These are phyloP conservation scores for Capitella teleta DNA, from an alignment of 1,140 invertebrate species.

Conservation along the genomic window DNA sequence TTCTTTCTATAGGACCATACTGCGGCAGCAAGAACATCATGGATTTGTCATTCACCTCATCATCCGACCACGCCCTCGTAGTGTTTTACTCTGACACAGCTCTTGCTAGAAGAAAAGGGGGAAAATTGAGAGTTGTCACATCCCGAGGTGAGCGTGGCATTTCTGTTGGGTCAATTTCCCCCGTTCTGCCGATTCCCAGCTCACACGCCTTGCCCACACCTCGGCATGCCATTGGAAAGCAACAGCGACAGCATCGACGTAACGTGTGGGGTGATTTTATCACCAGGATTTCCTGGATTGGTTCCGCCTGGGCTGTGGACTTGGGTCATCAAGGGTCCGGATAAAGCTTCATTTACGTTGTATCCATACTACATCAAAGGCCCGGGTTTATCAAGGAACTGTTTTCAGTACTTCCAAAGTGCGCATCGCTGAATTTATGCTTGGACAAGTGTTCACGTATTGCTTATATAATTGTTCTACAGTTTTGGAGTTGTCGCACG, in stretches of 20 bases:
- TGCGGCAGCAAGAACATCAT: not conserved
- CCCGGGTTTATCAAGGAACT: not conserved
- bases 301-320: constrained; percentile 1
- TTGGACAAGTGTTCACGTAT: not conserved
- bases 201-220: not conserved
- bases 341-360: not conserved
- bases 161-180: too few species aligned
- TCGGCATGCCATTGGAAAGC: too few species aligned
- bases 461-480: not conserved
- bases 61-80: not conserved
- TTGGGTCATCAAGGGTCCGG: constrained; percentile 2
- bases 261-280: constrained; percentile 2
- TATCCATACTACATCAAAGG: not conserved
- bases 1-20: not conserved
- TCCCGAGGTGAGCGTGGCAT: not conserved
- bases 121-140: not conserved
- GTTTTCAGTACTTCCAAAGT: not conserved
- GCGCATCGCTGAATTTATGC: not conserved
- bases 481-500: constrained; percentile 3
- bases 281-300: constrained; percentile 1
- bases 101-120: not conserved
- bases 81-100: constrained; percentile 4
- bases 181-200: too few species aligned
- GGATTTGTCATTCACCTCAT: not conserved
- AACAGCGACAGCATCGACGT: too few species aligned